A percentile compares a stretch with the other conserved stretches of the same genome.
These are phyloP conservation scores for Zoanthus gigantus DNA, from an alignment of 92 coral and sea anemone species.

Conservation along the genomic window DNA sequence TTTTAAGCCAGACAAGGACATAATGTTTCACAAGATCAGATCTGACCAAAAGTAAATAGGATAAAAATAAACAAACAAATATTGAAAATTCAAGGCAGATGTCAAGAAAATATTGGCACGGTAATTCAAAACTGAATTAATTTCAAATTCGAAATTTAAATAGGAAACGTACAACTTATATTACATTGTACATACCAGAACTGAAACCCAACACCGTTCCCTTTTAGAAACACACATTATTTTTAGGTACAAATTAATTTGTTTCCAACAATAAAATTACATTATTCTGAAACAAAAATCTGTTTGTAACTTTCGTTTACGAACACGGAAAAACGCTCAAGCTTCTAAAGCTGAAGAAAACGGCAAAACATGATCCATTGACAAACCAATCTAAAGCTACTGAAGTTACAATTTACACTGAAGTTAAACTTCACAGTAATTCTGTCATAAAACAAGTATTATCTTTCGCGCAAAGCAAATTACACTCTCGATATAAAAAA, in stretches of 20 bases:
- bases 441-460: neutral
- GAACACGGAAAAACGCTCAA: neutral
- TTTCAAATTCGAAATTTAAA: neutral
- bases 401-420: no score
- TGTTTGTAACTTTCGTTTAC: neutral
- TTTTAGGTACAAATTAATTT: neutral
- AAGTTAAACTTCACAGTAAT: neutral
- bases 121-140: slow-evolving; percentile 12
- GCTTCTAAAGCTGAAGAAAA: neutral
- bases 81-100: neutral
- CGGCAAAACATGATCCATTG: neutral
- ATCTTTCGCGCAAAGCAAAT: slow-evolving; percentile 36
- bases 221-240: neutral
- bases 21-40: neutral
- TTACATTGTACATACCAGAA: neutral
- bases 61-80: neutral
- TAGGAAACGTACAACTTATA: neutral
- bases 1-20: neutral
- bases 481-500: neutral
- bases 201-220: neutral
- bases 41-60: neutral
- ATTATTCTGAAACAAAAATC: neutral
- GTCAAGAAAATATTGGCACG: neutral
- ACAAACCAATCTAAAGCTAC: neutral
- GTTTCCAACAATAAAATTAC: neutral